These are phyloP conservation scores for Habrosyne pyritoides DNA, from an alignment of 2,888 invertebrate species.

Conservation along the genomic window DNA sequence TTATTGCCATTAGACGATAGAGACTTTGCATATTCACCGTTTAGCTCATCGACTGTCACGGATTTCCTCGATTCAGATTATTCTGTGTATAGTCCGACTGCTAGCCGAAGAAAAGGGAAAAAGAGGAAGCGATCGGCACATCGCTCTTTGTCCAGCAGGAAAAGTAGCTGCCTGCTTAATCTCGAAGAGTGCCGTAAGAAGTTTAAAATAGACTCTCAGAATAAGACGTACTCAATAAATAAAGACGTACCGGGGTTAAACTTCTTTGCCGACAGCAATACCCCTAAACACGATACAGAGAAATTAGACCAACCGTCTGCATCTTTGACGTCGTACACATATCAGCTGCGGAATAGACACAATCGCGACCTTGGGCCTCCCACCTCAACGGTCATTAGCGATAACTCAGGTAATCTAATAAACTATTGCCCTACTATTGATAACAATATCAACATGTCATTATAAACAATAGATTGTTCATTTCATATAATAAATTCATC, in stretches of 20 bases:
- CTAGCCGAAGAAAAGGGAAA: conserved; percentile 71
- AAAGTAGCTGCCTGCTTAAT: conserved; percentile 63
- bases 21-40: conserved; percentile 79
- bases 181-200: conserved; percentile 71
- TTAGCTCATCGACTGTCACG: conserved; percentile 78
- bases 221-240: too few species aligned
- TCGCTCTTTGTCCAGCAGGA: conserved; percentile 68
- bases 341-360: conserved; percentile 61
- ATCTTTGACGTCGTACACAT: conserved; percentile 51
- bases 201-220: conserved; percentile 81
- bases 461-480: neutral
- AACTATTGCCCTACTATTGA: conserved; percentile 10
- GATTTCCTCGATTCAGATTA: conserved; percentile 78
- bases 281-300: conserved; percentile 58
- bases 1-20: conserved; percentile 78
- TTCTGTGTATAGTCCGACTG: conserved; percentile 77
- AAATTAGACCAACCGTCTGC: conserved; percentile 49
- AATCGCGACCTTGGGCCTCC: conserved; percentile 64
- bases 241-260: conserved; percentile 56
- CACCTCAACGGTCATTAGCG: conserved; percentile 67
- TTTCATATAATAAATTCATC: neutral
- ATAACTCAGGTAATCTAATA: conserved; percentile 62
- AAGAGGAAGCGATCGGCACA: conserved; percentile 75
- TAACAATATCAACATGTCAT: neutral
- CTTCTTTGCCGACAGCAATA: conserved; percentile 50